Evolutionary conservation across 1,140 invertebrate genomes (phyloP).

Genomic region (Scaptodrosophila lebanonensis): DNA sequence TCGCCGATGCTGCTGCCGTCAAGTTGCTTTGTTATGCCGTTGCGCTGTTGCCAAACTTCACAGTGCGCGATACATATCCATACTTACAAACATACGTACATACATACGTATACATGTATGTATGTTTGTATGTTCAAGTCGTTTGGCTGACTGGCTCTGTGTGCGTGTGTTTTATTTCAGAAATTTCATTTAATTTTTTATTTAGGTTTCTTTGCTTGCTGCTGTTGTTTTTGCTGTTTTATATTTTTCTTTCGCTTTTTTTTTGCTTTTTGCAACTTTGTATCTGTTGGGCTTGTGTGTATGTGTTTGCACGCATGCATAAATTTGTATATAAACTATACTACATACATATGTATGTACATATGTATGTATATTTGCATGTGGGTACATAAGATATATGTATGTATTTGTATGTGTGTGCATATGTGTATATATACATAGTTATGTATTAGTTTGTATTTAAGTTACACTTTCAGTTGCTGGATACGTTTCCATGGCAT

Average conservation of each 20-base stretch:
- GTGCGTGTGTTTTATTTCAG: slow-evolving; percentile 64
- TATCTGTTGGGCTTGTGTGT: slow-evolving; percentile 17
- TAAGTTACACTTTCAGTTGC: slow-evolving; percentile 66
- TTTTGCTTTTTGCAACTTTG: slow-evolving; percentile 50
- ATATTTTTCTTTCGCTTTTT: slow-evolving; percentile 22
- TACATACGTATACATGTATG: no score
- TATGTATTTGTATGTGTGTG: slow-evolving; percentile 27
- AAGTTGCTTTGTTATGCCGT: slow-evolving; percentile 44
- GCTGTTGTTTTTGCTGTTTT: slow-evolving; percentile 37
- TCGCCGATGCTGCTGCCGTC: slow-evolving; percentile 31
- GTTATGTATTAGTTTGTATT: no score
- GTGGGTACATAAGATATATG: slow-evolving; percentile 2
- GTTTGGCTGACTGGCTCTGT: slow-evolving; percentile 28
- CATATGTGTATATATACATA: no score
- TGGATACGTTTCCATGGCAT: slow-evolving; percentile 17
- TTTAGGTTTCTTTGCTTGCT: slow-evolving; percentile 57
- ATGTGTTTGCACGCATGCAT: not conserved
- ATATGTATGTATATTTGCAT: not conserved
- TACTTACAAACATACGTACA: no score
- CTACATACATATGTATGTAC: not conserved
- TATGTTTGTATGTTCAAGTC: slow-evolving; percentile 23
- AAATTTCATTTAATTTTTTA: slow-evolving; percentile 75
- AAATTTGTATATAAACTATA: slow-evolving; percentile 6
- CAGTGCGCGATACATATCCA: no score
- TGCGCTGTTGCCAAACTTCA: slow-evolving; percentile 62